Evolutionary conservation across 2,113 vertebrate genomes (phyloP).

Genomic region (Chaetura pelagica): DNA sequence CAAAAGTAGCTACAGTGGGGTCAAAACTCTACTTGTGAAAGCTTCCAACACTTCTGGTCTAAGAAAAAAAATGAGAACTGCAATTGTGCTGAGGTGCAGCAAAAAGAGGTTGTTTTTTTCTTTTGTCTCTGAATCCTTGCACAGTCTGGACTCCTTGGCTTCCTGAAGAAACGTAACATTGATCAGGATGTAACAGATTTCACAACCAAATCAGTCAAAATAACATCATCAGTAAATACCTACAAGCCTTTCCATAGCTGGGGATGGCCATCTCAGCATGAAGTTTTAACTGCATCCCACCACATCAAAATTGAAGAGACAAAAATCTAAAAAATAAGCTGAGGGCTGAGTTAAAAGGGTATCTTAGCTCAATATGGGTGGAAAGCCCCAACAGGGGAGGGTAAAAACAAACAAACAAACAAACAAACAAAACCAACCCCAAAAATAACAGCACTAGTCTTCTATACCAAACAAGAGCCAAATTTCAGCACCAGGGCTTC

Average conservation of each 20-base stretch:
- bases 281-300: not conserved
- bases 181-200: not conserved
- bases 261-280: not conserved
- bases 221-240: not conserved
- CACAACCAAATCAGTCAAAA: not conserved
- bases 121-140: not conserved
- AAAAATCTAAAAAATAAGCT: not conserved
- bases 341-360: not conserved
- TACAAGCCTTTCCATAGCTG: not conserved
- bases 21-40: not conserved
- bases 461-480: not conserved
- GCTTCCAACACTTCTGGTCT: not conserved
- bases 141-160: not conserved
- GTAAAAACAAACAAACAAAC: no score
- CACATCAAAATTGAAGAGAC: not conserved
- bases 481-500: not conserved
- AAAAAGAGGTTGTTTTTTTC: not conserved
- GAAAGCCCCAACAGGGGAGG: not conserved
- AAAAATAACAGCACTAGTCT: not conserved
- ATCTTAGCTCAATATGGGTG: not conserved
- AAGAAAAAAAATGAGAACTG: not conserved
- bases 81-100: not conserved
- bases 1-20: not conserved
- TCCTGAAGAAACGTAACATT: not conserved
- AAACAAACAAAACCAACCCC: not conserved